A percentile compares a stretch with the other conserved stretches of the same genome.
Conservation (phyloP, 2,888 invertebrate genomes). For the Cataglyphis albicans region DNA sequence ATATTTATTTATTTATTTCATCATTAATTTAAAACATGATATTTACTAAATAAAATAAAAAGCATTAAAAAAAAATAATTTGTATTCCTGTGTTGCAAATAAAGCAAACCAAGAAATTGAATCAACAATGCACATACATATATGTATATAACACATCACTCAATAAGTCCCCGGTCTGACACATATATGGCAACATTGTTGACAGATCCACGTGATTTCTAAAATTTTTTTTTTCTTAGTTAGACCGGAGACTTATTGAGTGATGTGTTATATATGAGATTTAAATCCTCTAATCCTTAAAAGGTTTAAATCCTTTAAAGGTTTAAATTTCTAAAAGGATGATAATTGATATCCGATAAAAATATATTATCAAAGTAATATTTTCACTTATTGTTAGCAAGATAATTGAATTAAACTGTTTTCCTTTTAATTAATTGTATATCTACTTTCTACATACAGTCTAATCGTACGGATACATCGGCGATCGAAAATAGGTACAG, state of each 20-base stretch:
- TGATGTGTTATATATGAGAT: not conserved
- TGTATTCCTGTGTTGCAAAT: not conserved
- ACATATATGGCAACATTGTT: no score
- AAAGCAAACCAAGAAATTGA: constrained; percentile 9
- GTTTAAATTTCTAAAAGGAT: not conserved
- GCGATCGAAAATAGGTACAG: constrained; percentile 60
- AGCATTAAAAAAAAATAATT: not conserved
- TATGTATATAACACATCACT: no score
- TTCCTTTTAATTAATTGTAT: not conserved
- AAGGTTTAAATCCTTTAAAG: not conserved
- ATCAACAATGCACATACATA: not conserved
- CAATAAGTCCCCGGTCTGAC: no score
- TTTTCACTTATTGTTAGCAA: not conserved
- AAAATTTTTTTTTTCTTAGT: no score
- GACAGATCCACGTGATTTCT: no score
- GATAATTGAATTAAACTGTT: not conserved
- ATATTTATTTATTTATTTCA: no score
- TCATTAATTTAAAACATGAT: not conserved
- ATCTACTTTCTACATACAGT: not conserved
- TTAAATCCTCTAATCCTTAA: not conserved
- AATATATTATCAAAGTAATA: not conserved
- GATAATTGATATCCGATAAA: constrained; percentile 10
- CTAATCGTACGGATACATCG: not conserved
- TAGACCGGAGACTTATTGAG: no score
- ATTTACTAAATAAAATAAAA: not conserved